Evolutionary conservation across 2,888 invertebrate species (phyloP).

Genomic region (Carabus problematicus): DNA sequence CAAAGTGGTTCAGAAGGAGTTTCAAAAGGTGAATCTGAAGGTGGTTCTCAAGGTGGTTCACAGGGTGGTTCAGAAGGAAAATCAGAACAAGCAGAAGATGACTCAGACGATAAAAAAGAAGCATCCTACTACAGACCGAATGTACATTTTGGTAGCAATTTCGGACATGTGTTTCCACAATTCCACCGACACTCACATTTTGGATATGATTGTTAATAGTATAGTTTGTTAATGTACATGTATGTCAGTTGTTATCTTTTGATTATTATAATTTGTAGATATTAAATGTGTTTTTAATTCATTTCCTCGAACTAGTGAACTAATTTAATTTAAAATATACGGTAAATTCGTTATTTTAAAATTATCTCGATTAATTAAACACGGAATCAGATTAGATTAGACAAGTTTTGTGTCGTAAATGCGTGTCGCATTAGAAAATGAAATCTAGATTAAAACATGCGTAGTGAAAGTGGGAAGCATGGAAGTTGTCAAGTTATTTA

Average conservation of each 20-base stretch:
- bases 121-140: background rate
- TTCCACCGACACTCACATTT: too few species aligned
- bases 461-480: slow-evolving; percentile 42
- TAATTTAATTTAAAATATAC: too few species aligned
- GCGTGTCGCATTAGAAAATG: slow-evolving; percentile 42
- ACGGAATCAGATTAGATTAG: slow-evolving; percentile 22
- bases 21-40: background rate
- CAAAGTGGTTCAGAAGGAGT: background rate
- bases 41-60: background rate
- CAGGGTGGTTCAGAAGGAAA: background rate
- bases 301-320: too few species aligned
- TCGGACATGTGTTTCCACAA: background rate
- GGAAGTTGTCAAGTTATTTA: slow-evolving; percentile 37
- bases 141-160: background rate
- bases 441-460: slow-evolving; percentile 41
- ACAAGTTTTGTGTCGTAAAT: slow-evolving; percentile 23
- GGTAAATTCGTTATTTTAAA: too few species aligned
- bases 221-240: too few species aligned
- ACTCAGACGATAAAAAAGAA: background rate
- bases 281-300: too few species aligned
- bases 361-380: slow-evolving; percentile 27
- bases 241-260: too few species aligned
- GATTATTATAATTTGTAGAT: too few species aligned
- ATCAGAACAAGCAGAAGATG: slow-evolving; percentile 1
- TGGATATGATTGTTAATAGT: too few species aligned